Conservation (phyloP, 2,113 vertebrate species). For the Platichthys stellatus region DNA sequence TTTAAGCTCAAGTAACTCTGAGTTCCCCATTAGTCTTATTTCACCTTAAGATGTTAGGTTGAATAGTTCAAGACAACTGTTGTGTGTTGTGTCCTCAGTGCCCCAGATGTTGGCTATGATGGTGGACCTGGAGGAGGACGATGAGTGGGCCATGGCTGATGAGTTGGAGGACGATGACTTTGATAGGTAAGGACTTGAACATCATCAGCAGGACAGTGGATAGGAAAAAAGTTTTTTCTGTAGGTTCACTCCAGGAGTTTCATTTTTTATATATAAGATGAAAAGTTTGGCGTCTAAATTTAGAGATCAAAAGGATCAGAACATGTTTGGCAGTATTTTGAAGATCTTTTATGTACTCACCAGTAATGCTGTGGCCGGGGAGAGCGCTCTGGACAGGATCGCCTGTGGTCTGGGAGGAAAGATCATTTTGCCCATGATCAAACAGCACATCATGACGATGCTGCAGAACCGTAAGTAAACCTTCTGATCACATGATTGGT, state of each 20-base stretch:
- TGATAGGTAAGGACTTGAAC: conserved; percentile 85
- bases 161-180: conserved; percentile 97
- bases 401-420: conserved; percentile 98
- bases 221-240: too few species aligned
- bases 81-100: conserved; percentile 78
- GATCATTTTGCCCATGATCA: conserved; percentile 97
- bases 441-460: conserved; percentile 99
- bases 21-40: not conserved
- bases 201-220: not conserved
- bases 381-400: conserved; percentile 96
- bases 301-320: too few species aligned
- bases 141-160: conserved; percentile 96
- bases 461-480: conserved; percentile 93
- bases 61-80: not conserved
- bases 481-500: not conserved
- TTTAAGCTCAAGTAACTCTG: not conserved
- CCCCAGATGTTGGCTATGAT: conserved; percentile 99
- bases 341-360: not conserved
- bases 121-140: conserved; percentile 98
- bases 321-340: not conserved
- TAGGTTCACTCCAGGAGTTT: too few species aligned
- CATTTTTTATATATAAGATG: too few species aligned
- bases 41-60: not conserved
- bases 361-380: conserved; percentile 97
- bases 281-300: too few species aligned